phyloP scores from a whole-genome alignment of 2,888 invertebrate genomes.

The Margaritifera margaritifera region DNA sequence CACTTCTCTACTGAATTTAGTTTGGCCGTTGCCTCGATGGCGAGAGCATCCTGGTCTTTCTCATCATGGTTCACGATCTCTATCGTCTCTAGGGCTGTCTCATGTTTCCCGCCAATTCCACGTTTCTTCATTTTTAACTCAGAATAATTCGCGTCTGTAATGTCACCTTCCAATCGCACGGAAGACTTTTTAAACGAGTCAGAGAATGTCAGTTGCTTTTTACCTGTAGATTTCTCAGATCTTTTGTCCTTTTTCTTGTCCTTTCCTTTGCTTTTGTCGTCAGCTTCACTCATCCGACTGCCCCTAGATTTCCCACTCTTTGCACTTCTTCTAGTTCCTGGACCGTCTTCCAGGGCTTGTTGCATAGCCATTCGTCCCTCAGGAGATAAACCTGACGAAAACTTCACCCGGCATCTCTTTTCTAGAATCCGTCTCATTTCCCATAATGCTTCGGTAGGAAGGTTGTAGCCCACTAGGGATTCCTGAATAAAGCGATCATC shows the following conservation, averaged over 20 bases:
- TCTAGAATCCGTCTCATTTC: slow-evolving; percentile 27
- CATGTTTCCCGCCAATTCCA: slow-evolving; percentile 35
- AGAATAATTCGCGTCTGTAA: slow-evolving; percentile 29
- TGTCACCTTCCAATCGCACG: slow-evolving; percentile 34
- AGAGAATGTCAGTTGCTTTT: slow-evolving; percentile 22
- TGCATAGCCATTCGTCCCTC: slow-evolving; percentile 47
- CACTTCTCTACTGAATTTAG: slow-evolving; percentile 52
- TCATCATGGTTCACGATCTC: slow-evolving; percentile 37
- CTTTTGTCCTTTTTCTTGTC: slow-evolving; percentile 8
- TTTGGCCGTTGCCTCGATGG: slow-evolving; percentile 39
- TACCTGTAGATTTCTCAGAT: slow-evolving; percentile 2
- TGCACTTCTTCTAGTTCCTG: neutral
- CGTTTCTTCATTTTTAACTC: slow-evolving; percentile 15
- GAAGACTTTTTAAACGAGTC: slow-evolving; percentile 29
- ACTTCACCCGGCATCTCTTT: slow-evolving; percentile 17
- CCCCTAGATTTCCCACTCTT: neutral
- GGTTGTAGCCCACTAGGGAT: slow-evolving; percentile 18
- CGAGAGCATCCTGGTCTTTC: slow-evolving; percentile 21
- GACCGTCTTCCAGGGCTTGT: slow-evolving; percentile 26
- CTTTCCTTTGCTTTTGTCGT: slow-evolving; percentile 1
- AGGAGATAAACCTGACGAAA: slow-evolving; percentile 39
- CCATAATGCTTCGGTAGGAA: slow-evolving; percentile 29
- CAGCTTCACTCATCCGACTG: neutral
- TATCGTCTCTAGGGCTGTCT: slow-evolving; percentile 38
- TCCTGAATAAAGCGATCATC: neutral